A percentile compares a stretch with the other conserved stretches of the same genome.
Conservation (phyloP, 2,113 vertebrate genomes). For the Propithecus coquereli region DNA sequence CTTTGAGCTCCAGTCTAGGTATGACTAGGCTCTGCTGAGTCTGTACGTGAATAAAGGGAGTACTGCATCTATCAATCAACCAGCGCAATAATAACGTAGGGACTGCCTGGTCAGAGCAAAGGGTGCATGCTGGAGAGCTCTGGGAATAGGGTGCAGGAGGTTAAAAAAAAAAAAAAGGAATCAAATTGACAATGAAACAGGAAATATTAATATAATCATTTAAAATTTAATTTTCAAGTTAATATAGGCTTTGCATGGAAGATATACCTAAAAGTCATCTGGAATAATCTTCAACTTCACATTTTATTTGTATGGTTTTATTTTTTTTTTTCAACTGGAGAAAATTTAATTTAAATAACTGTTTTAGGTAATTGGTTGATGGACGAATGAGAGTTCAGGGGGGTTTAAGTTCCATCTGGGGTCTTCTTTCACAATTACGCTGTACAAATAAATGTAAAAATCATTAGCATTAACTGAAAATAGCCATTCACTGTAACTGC, state of each 20-base stretch:
- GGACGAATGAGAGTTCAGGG: neutral
- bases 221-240: slow-evolving; percentile 53
- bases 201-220: neutral
- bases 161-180: neutral
- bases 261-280: neutral
- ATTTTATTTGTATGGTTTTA: slow-evolving; percentile 16
- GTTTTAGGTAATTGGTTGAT: slow-evolving; percentile 50
- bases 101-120: neutral
- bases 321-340: slow-evolving; percentile 22
- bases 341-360: slow-evolving; percentile 63
- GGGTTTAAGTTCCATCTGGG: slow-evolving; percentile 53
- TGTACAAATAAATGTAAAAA: slow-evolving; percentile 48
- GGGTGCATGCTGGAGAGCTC: neutral
- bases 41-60: neutral
- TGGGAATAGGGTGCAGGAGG: neutral
- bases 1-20: neutral
- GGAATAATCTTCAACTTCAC: neutral
- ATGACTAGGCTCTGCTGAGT: neutral
- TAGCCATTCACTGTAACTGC: slow-evolving; percentile 37
- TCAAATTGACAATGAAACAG: neutral
- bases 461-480: slow-evolving; percentile 63
- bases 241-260: slow-evolving; percentile 22
- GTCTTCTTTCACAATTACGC: slow-evolving; percentile 64
- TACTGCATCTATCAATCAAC: neutral
- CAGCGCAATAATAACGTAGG: neutral